These are phyloP conservation scores for Cyphomyrus plagiostoma DNA, from an alignment of 2,113 vertebrate genomes.

Conservation along the genomic window DNA sequence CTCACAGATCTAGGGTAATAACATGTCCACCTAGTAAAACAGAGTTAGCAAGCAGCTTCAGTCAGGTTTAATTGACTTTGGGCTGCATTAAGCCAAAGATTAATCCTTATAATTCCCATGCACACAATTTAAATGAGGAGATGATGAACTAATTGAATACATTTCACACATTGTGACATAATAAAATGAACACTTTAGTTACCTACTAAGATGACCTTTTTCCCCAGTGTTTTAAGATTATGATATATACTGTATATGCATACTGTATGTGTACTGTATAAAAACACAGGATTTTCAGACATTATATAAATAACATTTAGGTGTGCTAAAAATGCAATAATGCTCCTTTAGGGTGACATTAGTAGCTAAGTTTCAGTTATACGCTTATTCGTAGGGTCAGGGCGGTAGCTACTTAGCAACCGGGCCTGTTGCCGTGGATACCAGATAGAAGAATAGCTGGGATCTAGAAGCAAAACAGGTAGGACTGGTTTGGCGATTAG, in stretches of 20 bases:
- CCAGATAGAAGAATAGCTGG: slow-evolving; percentile 47
- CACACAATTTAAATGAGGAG: neutral
- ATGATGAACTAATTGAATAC: neutral
- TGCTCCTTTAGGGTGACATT: slow-evolving; percentile 54
- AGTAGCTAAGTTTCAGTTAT: slow-evolving; percentile 50
- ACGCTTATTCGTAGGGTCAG: slow-evolving; percentile 58
- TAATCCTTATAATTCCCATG: no score
- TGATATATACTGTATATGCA: neutral
- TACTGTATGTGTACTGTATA: neutral
- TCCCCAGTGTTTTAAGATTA: neutral
- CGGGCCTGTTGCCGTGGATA: slow-evolving; percentile 60
- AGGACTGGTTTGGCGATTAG: slow-evolving; percentile 56
- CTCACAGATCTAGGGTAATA: neutral
- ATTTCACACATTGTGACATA: neutral
- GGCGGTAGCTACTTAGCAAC: slow-evolving; percentile 28
- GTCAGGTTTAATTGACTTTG: neutral
- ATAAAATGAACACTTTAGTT: neutral
- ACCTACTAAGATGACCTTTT: neutral
- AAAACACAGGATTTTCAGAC: neutral
- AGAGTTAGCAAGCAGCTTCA: neutral
- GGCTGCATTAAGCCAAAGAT: no score
- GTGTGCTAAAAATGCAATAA: slow-evolving; percentile 27
- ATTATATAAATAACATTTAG: neutral
- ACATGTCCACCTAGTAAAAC: neutral
- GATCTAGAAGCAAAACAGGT: slow-evolving; percentile 56